Base-by-base conservation (phyloP, 2,888 invertebrate genomes). In the Hololepta plana region DNA sequence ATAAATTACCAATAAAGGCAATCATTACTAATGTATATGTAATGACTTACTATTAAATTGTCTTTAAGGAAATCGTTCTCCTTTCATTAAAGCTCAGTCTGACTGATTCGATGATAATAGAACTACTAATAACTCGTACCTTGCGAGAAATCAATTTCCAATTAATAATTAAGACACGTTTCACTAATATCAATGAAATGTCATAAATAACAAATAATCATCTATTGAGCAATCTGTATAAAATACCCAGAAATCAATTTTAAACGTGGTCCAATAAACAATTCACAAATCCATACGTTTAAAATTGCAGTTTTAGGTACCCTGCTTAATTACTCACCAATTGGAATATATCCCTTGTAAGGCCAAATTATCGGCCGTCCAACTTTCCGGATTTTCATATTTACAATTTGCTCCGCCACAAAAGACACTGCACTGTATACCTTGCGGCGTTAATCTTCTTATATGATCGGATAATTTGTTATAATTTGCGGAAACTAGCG, bases 351-450 rank as follows among this genome's bases (percentile, higher is more conserved):
- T 56, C 21, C 82, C 84, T 37, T 72, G 69, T 34, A 88, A 67
- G 0, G 79, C 84, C 57, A 68, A 57, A 51, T 68, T 57, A 26
- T 62, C 51, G 22, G 60, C 53, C 35, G 61, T 53, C 64, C 67
- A 68, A 30, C 64, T 63, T 29, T 67, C 64, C 1, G 70, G 63
- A 37, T 60, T 64, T 47, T 82, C 82, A 53, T 85, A 87, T 47
- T 74, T 76, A 57, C 87, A 88, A 32, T 72, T 63, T 17, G 67
- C 57, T 1, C 87, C 87, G 1, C 84, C 82, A 51, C 85, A 87
- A 56, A 85, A 84, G 38, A 85, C 62, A 17, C 75, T 72, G 46
- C 85, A 85, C 45, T 77, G 74, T 30, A 76, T 59, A 5, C 69
- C 69, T 2, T 70, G 61, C 0, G 82, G 79, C 0, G 82, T 64